Percentiles rank a stretch among this genome's conserved stretches.
These are phyloP conservation scores for Xerus rutilus DNA, from an alignment of 2,797 vertebrate genomes.

Conservation along the genomic window DNA sequence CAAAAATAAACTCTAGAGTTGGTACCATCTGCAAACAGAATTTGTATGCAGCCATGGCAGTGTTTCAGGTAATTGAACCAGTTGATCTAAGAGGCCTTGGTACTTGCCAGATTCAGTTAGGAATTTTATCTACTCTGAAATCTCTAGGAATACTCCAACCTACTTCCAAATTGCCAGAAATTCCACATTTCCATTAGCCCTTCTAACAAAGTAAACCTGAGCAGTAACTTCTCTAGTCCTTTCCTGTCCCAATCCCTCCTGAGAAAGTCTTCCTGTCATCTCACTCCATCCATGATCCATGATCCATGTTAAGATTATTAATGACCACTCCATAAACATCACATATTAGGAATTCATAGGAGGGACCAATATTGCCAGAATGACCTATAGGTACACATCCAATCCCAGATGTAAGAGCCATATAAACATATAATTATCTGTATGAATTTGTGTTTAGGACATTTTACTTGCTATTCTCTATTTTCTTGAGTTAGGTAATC, in stretches of 20 bases:
- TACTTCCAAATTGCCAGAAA: not conserved
- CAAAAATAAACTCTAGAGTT: not conserved
- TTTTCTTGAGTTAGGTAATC: constrained; percentile 23
- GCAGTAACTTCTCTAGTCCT: not conserved
- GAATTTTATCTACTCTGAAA: constrained; percentile 22
- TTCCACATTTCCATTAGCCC: not conserved
- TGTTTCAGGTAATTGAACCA: not conserved
- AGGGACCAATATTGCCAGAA: not conserved
- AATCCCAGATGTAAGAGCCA: not conserved
- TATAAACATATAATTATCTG: not conserved
- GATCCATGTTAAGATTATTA: not conserved
- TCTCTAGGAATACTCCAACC: not conserved
- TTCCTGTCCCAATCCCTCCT: not conserved
- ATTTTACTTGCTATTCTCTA: not conserved
- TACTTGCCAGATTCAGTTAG: not conserved
- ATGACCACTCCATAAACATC: not conserved
- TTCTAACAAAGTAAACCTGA: not conserved
- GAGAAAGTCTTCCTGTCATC: not conserved
- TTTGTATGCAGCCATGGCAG: not conserved
- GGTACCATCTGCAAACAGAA: not conserved
- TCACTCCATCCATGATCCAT: not conserved
- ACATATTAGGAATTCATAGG: not conserved
- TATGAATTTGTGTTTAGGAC: not conserved
- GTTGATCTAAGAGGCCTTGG: not conserved
- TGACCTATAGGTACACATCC: not conserved